Percentiles rank a stretch among this genome's conserved stretches.
phyloP scores from a whole-genome alignment of 2,113 vertebrate genomes.

The Hemibagrus wyckioides region DNA sequence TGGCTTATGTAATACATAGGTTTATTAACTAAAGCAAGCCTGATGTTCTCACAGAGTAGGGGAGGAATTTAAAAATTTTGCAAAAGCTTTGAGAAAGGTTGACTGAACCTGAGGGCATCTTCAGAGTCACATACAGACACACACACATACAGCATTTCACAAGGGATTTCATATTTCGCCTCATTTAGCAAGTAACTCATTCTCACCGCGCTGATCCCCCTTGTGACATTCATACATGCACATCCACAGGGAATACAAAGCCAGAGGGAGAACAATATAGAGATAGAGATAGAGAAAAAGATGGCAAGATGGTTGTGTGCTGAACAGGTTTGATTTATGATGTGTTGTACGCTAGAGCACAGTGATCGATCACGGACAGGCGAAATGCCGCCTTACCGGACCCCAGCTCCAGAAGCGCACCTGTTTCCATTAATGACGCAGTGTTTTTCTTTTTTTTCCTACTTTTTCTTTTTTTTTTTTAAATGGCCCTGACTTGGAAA shows the following conservation, averaged over 20 bases:
- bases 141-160: constrained; percentile 11
- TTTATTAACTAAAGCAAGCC: neutral
- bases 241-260: constrained; percentile 16
- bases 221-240: constrained; percentile 28
- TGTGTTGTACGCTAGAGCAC: constrained; percentile 62
- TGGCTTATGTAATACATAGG: neutral
- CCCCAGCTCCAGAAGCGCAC: constrained; percentile 18
- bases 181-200: constrained; percentile 33
- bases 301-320: constrained; percentile 26
- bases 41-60: neutral
- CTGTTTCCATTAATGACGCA: constrained; percentile 50
- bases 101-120: neutral
- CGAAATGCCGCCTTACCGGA: neutral
- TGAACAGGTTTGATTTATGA: constrained; percentile 67
- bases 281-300: constrained; percentile 7
- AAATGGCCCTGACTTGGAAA: constrained; percentile 25
- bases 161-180: constrained; percentile 11
- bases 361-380: constrained; percentile 65
- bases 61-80: neutral
- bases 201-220: constrained; percentile 26
- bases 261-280: neutral
- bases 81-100: neutral
- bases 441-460: constrained; percentile 11
- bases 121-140: constrained; percentile 1
- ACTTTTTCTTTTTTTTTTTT: neutral